Evolutionary conservation across 2,113 vertebrate genomes (phyloP).

Genomic region (Clupea harengus): DNA sequence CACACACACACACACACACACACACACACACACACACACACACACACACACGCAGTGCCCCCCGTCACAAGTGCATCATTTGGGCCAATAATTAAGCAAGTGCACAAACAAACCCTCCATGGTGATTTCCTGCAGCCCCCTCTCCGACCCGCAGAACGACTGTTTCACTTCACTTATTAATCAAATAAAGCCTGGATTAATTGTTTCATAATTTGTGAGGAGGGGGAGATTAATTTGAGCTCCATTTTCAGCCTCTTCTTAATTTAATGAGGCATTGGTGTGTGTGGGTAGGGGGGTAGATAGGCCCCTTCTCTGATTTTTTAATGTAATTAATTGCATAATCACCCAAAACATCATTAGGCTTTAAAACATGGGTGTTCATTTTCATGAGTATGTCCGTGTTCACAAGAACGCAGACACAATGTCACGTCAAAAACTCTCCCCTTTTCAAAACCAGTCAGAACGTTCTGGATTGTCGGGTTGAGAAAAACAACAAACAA

Average conservation of each 20-base stretch:
- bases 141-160: background rate
- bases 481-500: background rate
- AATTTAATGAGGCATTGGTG: background rate
- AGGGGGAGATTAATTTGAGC: slow-evolving; percentile 2
- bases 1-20: slow-evolving; percentile 13
- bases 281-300: background rate
- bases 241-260: slow-evolving; percentile 4
- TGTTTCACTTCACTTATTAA: background rate
- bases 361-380: slow-evolving; percentile 1
- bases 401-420: background rate
- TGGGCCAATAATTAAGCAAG: slow-evolving; percentile 43
- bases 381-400: background rate
- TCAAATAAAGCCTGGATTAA: slow-evolving; percentile 17
- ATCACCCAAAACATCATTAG: background rate
- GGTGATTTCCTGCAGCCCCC: background rate
- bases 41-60: slow-evolving; percentile 27
- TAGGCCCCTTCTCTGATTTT: background rate
- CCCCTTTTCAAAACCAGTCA: background rate
- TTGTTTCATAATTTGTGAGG: slow-evolving; percentile 18
- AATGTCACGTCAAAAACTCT: background rate
- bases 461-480: background rate
- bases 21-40: background rate
- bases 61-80: slow-evolving; percentile 43
- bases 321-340: slow-evolving; percentile 8
- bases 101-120: slow-evolving; percentile 16